Evolutionary conservation across 2,888 invertebrate genomes (phyloP), one percentile per base, ranked within the genome.

Genomic region (Eristalis arbustorum): DNA sequence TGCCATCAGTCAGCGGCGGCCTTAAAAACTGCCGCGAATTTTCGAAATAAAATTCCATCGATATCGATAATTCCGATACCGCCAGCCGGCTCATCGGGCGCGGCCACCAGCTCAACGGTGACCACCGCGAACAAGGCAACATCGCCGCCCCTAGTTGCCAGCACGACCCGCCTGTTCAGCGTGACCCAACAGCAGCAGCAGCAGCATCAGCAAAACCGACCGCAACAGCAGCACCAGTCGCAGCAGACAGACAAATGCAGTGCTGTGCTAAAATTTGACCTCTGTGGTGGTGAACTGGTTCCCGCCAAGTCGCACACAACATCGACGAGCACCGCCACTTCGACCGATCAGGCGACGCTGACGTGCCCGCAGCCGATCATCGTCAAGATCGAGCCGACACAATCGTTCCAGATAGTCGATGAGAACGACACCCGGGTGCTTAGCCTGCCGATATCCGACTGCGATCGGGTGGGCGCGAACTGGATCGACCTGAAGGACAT

Each of bases 401-500:
- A 92, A 74, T 91, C 92, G 13, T 92, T 92, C 73, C 92, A 92
- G 73, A 91, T 92, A 61, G 90, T 92, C 73, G 92, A 92, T 71
- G 92, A 92, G 88, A 90, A 91, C 59, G 92, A 92, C 49, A 92
- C 92, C 25, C 89, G 92, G 1, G 92, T 92, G 2, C 85, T 92
- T 2, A 92, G 92, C 42, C 75, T 92, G 81, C 92, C 92, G 0
- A 89, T 92, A 10, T 91, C 90, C 23, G 92, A 92, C 74, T 91
- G 90, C 34, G 92, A 92, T 79, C 91, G 92, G 22, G 88, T 92
- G 57, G 92, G 92, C 0, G 92, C 92, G 81, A 92, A 92, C 76
- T 92, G 92, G 92, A 92, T 92, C 25, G 92, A 92, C 88, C 84
- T 92, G 31, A 92, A 92, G 88, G 92, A 92, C 42, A 92, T 92